Evolutionary conservation across 2,113 vertebrate species (phyloP), one percentile per base, ranked within the genome.

Genomic region (Copsychus sechellarum): DNA sequence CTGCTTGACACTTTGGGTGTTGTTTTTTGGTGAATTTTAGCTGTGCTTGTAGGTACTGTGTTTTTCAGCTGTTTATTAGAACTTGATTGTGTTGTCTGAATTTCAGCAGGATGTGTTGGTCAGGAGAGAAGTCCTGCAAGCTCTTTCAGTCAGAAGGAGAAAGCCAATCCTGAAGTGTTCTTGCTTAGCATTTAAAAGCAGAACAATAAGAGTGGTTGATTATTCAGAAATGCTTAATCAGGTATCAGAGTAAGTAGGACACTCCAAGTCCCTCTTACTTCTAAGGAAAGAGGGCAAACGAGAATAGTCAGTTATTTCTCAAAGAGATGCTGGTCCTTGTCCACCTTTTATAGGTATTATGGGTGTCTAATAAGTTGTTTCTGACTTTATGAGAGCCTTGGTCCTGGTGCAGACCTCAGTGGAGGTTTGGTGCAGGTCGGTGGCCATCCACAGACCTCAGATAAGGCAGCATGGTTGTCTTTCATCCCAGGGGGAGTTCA

Each of bases 221-320:
- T 61, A 85, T 95, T 94, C 54, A 72, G 3, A 96, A 96, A 65
- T 69, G 96, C 93, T 95, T 96, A 90, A 94, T 96, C 95, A 92
- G 95, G 96, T 96, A 50, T 67, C 9, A 2, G 34, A 58, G 45
- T 65, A 94, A 96, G 96, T 94, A 93, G 96, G 96, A 69, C 93
- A 82, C 71, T 57, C 67, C 48, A 20, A 65, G 62, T 61, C 74
- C 33, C 64, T 78, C 40, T 67, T 85, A 78, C 84, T 76, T 79
- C 64, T 53, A 53, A 92, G 84, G 72, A 64, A 81, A 40, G 88
- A 88, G 66, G 62, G n/a, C 62, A 22, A 72, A 61, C 0, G 7
- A 69, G 79, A 90, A 53, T 8, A 1, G 57, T 48, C 19, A 15
- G 47, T 71, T 84, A 29, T 54, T 94, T 48, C 65, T 91, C 14